phyloP scores from a whole-genome alignment of 2,113 vertebrate genomes.

The Petromus typicus region DNA sequence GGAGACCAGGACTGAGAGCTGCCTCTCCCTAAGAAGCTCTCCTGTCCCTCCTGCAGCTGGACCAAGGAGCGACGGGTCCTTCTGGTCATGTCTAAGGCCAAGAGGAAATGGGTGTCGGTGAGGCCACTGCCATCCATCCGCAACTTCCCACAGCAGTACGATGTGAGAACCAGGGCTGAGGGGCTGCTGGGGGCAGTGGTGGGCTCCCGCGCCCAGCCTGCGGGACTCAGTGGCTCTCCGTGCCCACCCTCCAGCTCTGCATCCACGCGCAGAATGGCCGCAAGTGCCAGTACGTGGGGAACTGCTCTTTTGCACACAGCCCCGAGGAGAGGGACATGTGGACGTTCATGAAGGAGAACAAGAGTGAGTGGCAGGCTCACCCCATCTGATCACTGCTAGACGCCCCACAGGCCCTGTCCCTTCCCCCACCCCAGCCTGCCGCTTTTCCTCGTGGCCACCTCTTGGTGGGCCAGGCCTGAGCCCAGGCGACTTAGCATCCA shows the following conservation, averaged over 20 bases:
- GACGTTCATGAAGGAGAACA: conserved; percentile 98
- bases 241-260: conserved; percentile 89
- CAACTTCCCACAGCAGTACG: conserved; percentile 93
- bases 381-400: neutral
- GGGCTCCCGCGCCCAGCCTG: neutral
- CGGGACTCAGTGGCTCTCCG: neutral
- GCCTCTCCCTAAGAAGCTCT: neutral
- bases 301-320: conserved; percentile 96
- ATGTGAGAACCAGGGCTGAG: conserved; percentile 86
- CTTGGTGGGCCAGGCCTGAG: neutral
- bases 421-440: neutral
- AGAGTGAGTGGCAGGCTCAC: conserved; percentile 88
- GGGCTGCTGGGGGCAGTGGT: rapidly evolving
- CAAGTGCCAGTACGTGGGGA: conserved; percentile 94
- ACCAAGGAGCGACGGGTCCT: conserved; percentile 94
- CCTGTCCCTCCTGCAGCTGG: conserved; percentile 89
- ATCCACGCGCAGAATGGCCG: conserved; percentile 92
- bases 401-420: neutral
- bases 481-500: neutral
- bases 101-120: conserved; percentile 95
- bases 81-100: conserved; percentile 93
- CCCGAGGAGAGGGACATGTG: conserved; percentile 96
- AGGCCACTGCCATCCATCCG: conserved; percentile 94
- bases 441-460: neutral
- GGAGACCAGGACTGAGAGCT: neutral